A percentile compares a stretch with the other conserved stretches of the same genome.
phyloP scores from a whole-genome alignment of 2,113 vertebrate species.

The Budorcas taxicolor region DNA sequence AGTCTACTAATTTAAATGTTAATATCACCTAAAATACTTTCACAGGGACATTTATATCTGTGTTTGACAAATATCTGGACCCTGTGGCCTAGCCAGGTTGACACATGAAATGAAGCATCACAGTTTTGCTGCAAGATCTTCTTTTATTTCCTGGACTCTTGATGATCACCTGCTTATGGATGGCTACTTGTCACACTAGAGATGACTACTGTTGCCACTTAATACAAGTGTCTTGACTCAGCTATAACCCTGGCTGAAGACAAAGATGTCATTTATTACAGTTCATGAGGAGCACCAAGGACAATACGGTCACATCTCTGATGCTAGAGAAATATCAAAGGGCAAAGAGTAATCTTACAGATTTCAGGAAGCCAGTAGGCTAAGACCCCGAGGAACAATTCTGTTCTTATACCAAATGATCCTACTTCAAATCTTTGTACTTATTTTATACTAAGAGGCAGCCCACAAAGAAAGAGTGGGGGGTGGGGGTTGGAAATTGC shows the following conservation, averaged over 20 bases:
- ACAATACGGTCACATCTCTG: not conserved
- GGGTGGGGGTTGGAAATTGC: accelerated
- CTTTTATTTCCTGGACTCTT: not conserved
- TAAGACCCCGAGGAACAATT: not conserved
- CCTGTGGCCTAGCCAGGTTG: not conserved
- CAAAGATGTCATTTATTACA: not conserved
- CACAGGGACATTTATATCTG: not conserved
- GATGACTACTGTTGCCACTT: not conserved
- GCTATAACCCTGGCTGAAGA: not conserved
- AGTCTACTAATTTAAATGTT: not conserved
- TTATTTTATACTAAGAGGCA: not conserved
- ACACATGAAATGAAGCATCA: not conserved
- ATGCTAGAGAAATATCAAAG: not conserved
- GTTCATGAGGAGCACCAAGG: not conserved
- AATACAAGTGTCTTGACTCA: not conserved
- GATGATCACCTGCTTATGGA: not conserved
- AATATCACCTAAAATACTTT: not conserved
- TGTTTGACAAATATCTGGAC: not conserved
- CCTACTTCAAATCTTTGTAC: not conserved
- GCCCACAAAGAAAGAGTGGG: not conserved
- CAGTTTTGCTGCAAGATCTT: not conserved
- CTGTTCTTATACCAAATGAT: not conserved
- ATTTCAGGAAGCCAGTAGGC: not conserved
- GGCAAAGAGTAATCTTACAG: not conserved
- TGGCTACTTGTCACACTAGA: not conserved